Evolutionary conservation across 2,888 invertebrate species (phyloP).

Genomic region (Exocentrus adspersus): DNA sequence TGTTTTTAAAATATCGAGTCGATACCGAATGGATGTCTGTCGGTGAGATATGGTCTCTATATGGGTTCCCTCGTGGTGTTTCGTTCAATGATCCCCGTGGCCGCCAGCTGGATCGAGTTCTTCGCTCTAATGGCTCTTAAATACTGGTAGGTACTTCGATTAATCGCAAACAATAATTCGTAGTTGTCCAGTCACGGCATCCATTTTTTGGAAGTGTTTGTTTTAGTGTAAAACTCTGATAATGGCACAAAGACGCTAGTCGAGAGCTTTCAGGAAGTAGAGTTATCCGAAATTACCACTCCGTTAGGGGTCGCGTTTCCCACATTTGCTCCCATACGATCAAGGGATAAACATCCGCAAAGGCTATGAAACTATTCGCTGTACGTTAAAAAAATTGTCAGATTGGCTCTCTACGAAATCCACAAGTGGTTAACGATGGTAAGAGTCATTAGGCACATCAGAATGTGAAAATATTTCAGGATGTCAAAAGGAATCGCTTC

Average conservation of each 20-base stretch:
- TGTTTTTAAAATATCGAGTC: constrained; percentile 5
- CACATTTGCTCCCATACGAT: too few relatives aligned
- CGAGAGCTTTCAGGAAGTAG: too few relatives aligned
- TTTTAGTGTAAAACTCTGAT: too few relatives aligned
- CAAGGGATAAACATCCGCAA: too few relatives aligned
- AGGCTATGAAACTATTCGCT: too few relatives aligned
- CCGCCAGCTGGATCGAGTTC: background rate
- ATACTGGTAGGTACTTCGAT: background rate
- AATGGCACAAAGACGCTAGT: background rate
- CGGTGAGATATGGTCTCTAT: constrained; percentile 14
- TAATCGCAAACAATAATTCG: too few relatives aligned
- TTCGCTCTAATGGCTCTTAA: constrained; percentile 7
- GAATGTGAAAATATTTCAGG: background rate
- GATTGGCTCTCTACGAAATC: background rate
- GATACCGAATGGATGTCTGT: background rate
- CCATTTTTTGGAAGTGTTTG: too few relatives aligned
- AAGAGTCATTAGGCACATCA: background rate
- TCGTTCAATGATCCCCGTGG: constrained; percentile 8
- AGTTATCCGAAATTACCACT: too few relatives aligned
- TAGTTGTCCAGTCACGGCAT: too few relatives aligned
- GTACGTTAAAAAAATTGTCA: too few relatives aligned
- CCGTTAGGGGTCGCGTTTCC: too few relatives aligned
- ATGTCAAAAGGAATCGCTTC: background rate
- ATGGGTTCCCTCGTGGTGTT: background rate
- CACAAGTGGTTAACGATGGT: background rate